These are phyloP conservation scores for Tokudaia tokunoshimensis DNA, from an alignment of 2,797 vertebrate genomes.

Conservation along the genomic window DNA sequence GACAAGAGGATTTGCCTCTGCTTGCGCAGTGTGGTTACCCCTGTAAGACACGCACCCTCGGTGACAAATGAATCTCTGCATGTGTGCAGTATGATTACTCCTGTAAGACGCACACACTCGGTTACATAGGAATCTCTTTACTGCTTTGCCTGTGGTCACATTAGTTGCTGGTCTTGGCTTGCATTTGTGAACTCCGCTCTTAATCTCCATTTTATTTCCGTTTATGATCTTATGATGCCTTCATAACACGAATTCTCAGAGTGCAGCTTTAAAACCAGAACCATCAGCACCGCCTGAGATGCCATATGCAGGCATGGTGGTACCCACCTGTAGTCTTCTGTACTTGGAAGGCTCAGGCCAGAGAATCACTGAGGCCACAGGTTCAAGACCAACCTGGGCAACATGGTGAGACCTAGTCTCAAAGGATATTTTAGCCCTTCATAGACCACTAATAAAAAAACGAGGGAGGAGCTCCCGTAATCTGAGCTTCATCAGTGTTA, in stretches of 20 bases:
- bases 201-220: not conserved
- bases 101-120: not conserved
- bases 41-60: not conserved
- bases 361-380: not conserved
- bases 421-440: not conserved
- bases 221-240: not conserved
- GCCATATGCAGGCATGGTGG: not conserved
- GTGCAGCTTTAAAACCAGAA: not conserved
- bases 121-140: not conserved
- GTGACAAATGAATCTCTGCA: not conserved
- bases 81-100: not conserved
- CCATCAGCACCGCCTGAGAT: not conserved
- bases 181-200: not conserved
- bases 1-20: not conserved
- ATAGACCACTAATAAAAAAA: not conserved
- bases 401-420: not conserved
- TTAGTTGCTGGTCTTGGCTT: not conserved
- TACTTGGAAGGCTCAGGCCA: not conserved
- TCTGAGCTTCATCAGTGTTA: not conserved
- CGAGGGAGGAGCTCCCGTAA: not conserved
- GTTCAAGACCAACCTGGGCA: not conserved
- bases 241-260: constrained; percentile 1
- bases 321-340: too few species aligned
- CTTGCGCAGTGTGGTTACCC: not conserved
- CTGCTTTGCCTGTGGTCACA: not conserved